Percentiles rank a stretch among this genome's conserved stretches.
Conservation (phyloP, 2,797 vertebrate genomes). For the Hipposideros larvatus region DNA sequence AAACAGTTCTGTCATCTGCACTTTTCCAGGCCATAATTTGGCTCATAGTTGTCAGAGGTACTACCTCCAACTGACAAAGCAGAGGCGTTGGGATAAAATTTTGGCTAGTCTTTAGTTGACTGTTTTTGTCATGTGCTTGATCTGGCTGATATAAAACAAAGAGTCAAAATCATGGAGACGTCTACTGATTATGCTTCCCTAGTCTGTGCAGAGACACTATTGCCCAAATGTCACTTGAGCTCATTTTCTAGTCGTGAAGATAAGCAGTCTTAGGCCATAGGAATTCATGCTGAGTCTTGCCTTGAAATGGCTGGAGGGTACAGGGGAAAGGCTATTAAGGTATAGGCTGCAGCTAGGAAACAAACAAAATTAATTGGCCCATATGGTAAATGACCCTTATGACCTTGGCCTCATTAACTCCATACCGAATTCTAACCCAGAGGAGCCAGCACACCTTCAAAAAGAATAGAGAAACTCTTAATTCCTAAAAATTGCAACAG, state of each 20-base stretch:
- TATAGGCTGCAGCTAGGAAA: slow-evolving; percentile 6
- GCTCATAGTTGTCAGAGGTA: slow-evolving; percentile 48
- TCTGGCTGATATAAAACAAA: slow-evolving; percentile 55
- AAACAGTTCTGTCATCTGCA: slow-evolving; percentile 64
- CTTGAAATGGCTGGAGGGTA: neutral
- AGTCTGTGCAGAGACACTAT: slow-evolving; percentile 25
- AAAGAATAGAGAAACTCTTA: slow-evolving; percentile 50
- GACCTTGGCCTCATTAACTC: slow-evolving; percentile 54
- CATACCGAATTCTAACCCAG: slow-evolving; percentile 12
- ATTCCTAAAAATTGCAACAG: slow-evolving; percentile 16
- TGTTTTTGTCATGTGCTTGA: slow-evolving; percentile 50
- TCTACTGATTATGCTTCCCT: slow-evolving; percentile 63
- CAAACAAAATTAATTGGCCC: slow-evolving; percentile 31
- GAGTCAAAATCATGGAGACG: slow-evolving; percentile 17
- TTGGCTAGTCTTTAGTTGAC: slow-evolving; percentile 49
- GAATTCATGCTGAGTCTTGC: slow-evolving; percentile 4
- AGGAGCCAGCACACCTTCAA: neutral
- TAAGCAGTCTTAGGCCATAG: neutral
- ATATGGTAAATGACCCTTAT: slow-evolving; percentile 14
- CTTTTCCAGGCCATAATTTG: slow-evolving; percentile 56
- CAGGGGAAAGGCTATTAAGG: neutral
- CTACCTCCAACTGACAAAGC: slow-evolving; percentile 47
- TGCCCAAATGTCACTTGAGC: slow-evolving; percentile 41
- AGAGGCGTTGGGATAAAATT: slow-evolving; percentile 55
- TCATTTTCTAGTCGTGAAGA: slow-evolving; percentile 30